Percentiles rank a stretch among this genome's conserved stretches.
These are phyloP conservation scores for Haemorhous mexicanus DNA, from an alignment of 2,113 vertebrate species.

Conservation along the genomic window DNA sequence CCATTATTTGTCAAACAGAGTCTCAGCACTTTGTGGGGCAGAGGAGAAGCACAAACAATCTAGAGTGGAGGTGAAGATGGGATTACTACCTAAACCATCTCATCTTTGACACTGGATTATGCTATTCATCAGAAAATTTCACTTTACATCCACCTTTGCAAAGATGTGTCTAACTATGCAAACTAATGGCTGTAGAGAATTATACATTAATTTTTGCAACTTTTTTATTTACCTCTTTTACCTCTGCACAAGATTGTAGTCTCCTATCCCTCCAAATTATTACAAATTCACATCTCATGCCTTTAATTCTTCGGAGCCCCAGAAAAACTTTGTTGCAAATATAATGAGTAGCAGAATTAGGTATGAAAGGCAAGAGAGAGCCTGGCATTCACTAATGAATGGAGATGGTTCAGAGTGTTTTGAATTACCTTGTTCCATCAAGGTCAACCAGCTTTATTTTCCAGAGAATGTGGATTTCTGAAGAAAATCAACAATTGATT, in stretches of 20 bases:
- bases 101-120: not conserved
- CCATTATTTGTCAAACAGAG: not conserved
- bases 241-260: not conserved
- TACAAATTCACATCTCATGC: not conserved
- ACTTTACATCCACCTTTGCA: not conserved
- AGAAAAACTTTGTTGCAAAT: not conserved
- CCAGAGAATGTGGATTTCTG: not conserved
- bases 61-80: not conserved
- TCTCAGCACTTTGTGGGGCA: not conserved
- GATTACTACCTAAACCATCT: not conserved
- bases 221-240: not conserved
- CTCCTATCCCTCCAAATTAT: not conserved
- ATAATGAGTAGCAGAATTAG: not conserved
- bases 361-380: not conserved
- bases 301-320: not conserved
- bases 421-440: not conserved
- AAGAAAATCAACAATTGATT: not conserved
- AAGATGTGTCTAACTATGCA: not conserved
- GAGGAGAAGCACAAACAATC: not conserved
- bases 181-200: not conserved
- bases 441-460: not conserved
- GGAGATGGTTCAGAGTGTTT: not conserved
- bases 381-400: not conserved
- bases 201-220: not conserved
- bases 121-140: not conserved